These are phyloP conservation scores for Dexiosoma caninum DNA, from an alignment of 2,888 invertebrate species.

Conservation along the genomic window DNA sequence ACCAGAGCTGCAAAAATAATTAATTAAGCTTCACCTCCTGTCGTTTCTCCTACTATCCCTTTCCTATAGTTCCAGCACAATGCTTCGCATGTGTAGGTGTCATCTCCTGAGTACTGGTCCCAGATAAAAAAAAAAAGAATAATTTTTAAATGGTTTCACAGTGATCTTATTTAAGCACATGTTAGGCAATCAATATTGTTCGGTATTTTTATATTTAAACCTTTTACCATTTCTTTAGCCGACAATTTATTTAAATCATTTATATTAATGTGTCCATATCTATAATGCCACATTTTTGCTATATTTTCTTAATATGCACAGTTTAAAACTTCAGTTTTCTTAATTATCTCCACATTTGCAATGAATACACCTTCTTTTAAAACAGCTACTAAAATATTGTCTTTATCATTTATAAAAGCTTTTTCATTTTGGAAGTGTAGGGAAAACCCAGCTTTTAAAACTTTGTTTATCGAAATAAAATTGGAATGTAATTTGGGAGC, in stretches of 20 bases:
- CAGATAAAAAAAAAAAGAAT: no score
- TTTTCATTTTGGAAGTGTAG: no score
- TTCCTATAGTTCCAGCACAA: no score
- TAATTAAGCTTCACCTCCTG: no score
- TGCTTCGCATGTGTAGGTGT: no score
- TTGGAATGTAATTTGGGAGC: slow-evolving; percentile 12
- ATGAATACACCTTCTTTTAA: slow-evolving; percentile 19
- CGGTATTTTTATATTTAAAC: not conserved
- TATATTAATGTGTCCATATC: no score
- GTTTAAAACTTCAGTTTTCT: not conserved
- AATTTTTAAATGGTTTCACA: slow-evolving; percentile 20
- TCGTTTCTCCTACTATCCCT: no score
- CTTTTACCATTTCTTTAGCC: no score
- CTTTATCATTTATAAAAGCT: no score
- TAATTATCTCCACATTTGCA: slow-evolving; percentile 6
- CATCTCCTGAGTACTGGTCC: no score
- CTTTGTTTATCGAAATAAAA: slow-evolving; percentile 25
- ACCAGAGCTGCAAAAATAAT: no score
- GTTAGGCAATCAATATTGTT: slow-evolving; percentile 27
- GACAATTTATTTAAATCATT: no score
- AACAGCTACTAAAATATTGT: not conserved
- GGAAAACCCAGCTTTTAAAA: slow-evolving; percentile 23
- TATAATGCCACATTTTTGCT: not conserved
- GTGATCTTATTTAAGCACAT: slow-evolving; percentile 20
- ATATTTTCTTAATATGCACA: not conserved